Base-by-base conservation (phyloP, 2,113 vertebrate species). In the Oncorhynchus tshawytscha region DNA sequence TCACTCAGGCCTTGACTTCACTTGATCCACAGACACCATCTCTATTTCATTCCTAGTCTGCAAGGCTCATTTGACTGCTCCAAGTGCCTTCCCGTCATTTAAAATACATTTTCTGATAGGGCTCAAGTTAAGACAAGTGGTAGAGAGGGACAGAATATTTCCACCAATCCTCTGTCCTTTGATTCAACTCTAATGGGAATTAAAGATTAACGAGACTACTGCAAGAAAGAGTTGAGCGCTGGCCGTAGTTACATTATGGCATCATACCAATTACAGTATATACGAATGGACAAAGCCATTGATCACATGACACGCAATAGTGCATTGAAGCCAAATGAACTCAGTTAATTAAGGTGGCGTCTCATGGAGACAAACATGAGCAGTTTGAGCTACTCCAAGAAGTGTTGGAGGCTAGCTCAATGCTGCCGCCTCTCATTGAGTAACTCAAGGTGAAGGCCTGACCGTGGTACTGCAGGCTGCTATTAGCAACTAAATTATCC, bases 21-120 rank as follows among this genome's bases (percentile, higher is more conserved):
- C 81, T 89, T 88, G 81, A 91, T 92, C 86, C 82, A 84, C 86
- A 88, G 87, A 91, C 85, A 86, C 80, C 78, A 75, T 84, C 85
- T 81, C 76, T 78, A 89, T 88, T 88, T 87, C 49, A 48, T 84
- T 90, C 82, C 83, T 87, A 70, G 78, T 77, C 83, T 70, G 49
- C 67, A 81, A 72, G 73, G 76, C 69, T 85, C 83, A 78, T 79
- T 83, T 85, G 83, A 75, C 15, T 48, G 65, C 78, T 86, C 73
- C 49, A 74, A 88, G 79, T 80, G 78, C 86, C 78, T 83, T 39
- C 74, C 34, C 29, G 81, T 85, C 78, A 87, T 89, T 79, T 85
- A 86, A 91, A 86, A 87, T 91, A 84, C 78, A 87, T 88, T 85
- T 83, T 69, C 79, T 76, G 67, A n/a, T 4, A 64, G 70, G 68